Evolutionary conservation across 2,797 vertebrate species (phyloP).

Genomic region (Chiloscyllium punctatum): DNA sequence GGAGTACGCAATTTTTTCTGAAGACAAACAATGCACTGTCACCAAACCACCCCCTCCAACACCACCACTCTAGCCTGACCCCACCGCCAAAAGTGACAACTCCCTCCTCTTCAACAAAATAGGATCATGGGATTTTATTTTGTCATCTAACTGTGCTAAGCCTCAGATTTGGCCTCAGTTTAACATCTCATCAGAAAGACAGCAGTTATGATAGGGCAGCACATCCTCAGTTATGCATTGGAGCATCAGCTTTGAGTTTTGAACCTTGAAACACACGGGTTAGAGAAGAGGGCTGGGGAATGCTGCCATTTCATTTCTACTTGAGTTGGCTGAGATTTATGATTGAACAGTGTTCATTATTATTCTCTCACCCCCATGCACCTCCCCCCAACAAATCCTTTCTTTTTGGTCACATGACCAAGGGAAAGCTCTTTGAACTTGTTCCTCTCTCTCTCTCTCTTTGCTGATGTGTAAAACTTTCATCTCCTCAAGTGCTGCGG

Average conservation of each 20-base stretch:
- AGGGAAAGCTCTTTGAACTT: not conserved
- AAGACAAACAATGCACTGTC: not conserved
- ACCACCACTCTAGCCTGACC: not conserved
- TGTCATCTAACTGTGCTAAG: no score
- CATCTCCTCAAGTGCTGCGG: not conserved
- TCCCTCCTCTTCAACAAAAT: no score
- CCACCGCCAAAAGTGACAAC: not conserved
- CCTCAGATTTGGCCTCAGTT: no score
- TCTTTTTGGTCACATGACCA: no score
- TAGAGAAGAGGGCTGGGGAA: not conserved
- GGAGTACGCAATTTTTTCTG: not conserved
- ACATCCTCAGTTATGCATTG: no score
- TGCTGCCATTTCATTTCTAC: not conserved
- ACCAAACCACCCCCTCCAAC: not conserved
- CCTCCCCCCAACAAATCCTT: not conserved
- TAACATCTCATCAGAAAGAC: no score
- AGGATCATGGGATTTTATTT: no score
- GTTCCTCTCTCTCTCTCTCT: not conserved
- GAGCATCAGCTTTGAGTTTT: no score
- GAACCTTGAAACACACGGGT: no score
- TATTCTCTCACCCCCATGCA: not conserved
- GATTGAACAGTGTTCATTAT: not conserved
- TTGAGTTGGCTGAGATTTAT: not conserved
- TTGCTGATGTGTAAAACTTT: not conserved
- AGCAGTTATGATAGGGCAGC: no score